Evolutionary conservation across 2,113 vertebrate species (phyloP).

Genomic region (Nothoprocta pentlandii): DNA sequence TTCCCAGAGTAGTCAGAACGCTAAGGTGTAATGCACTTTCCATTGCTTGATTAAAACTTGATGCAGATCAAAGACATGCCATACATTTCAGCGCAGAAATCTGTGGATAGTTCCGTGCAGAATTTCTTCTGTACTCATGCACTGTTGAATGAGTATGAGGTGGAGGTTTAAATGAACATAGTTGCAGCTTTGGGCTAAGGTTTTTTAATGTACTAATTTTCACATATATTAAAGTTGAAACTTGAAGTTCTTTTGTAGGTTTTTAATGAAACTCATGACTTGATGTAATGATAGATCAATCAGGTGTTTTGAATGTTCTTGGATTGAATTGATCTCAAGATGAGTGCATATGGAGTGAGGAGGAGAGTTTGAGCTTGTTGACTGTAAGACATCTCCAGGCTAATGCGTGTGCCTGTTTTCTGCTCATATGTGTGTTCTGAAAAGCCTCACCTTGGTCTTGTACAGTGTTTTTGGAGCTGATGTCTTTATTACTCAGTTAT

Average conservation of each 20-base stretch:
- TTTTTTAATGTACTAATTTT: neutral
- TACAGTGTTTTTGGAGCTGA: neutral
- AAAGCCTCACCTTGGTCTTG: neutral
- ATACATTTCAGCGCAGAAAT: neutral
- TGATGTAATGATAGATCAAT: neutral
- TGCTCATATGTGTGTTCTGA: neutral
- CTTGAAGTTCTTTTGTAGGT: too few species aligned
- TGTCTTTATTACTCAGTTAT: neutral
- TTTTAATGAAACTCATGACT: neutral
- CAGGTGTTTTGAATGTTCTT: neutral
- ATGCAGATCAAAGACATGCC: accelerated
- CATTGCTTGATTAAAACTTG: neutral
- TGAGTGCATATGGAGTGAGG: neutral
- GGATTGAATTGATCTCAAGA: neutral
- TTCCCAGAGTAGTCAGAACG: neutral
- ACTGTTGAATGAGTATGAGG: neutral
- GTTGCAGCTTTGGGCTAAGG: neutral
- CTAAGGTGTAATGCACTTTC: accelerated
- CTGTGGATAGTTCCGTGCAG: neutral
- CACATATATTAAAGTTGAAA: neutral
- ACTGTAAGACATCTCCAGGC: neutral
- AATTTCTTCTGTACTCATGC: accelerated
- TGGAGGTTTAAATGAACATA: neutral
- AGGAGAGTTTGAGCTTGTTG: neutral
- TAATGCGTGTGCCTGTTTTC: neutral